Percentiles rank a stretch among this genome's conserved stretches.
These are phyloP conservation scores for Notarius lentiginosus DNA, from an alignment of 2,113 vertebrate species.

Conservation along the genomic window DNA sequence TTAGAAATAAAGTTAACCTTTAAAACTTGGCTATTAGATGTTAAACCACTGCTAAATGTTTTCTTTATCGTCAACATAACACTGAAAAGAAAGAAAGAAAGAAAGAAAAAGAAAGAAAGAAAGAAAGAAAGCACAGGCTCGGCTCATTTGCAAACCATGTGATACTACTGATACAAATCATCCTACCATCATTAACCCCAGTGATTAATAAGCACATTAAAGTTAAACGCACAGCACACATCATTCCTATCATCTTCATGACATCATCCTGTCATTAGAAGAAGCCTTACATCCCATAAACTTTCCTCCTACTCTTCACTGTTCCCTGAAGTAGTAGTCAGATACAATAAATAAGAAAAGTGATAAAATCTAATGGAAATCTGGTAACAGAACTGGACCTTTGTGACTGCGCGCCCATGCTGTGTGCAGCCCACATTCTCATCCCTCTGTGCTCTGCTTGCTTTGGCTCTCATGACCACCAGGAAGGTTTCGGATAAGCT, in stretches of 20 bases:
- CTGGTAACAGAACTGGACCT: neutral
- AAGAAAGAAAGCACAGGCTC: neutral
- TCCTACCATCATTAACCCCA: neutral
- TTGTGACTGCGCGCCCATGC: neutral
- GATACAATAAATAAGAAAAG: slow-evolving; percentile 27
- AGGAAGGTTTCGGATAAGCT: slow-evolving; percentile 8
- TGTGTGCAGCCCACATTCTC: neutral
- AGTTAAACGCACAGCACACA: neutral
- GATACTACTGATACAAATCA: neutral
- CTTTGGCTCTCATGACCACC: neutral
- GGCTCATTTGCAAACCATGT: neutral
- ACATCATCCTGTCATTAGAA: neutral
- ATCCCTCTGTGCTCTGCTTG: neutral
- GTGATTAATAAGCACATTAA: slow-evolving; percentile 8
- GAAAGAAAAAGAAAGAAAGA: neutral
- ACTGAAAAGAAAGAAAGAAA: neutral
- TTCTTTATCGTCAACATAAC: neutral
- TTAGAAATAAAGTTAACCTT: neutral
- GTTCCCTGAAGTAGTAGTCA: slow-evolving; percentile 8
- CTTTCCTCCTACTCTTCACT: neutral
- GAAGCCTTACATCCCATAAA: neutral
- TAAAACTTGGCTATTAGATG: neutral
- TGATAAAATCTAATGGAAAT: slow-evolving; percentile 21
- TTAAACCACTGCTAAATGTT: neutral
- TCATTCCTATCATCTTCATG: neutral